These are phyloP conservation scores for Sycophaga agraensis DNA, from an alignment of 1,140 invertebrate species.

Conservation along the genomic window DNA sequence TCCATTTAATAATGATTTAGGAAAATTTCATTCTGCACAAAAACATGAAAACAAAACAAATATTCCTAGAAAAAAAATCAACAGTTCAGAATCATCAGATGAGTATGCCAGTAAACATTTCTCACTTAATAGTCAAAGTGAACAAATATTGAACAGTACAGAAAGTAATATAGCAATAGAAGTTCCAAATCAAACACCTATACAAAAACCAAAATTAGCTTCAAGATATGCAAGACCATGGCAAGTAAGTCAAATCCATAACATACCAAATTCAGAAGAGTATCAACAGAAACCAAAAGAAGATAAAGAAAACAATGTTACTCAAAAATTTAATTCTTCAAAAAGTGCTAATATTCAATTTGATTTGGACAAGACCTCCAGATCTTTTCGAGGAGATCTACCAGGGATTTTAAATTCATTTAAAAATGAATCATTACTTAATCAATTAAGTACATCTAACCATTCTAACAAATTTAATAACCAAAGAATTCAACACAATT, in stretches of 20 bases:
- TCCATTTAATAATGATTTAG: too few species aligned
- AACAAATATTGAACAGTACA: too few species aligned
- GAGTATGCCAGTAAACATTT: too few species aligned
- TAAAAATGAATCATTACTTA: too few species aligned
- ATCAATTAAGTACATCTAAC: constrained; percentile 1
- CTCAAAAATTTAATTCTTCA: not conserved
- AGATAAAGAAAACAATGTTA: not conserved
- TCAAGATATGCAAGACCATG: constrained; percentile 25
- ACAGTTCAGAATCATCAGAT: too few species aligned
- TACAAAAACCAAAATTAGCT: constrained; percentile 33
- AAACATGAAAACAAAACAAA: too few species aligned
- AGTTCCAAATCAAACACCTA: too few species aligned
- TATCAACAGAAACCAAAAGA: not conserved
- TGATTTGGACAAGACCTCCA: not conserved
- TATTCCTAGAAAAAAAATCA: too few species aligned
- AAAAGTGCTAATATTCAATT: not conserved
- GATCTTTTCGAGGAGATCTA: not conserved
- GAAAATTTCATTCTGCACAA: too few species aligned
- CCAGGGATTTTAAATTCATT: not conserved
- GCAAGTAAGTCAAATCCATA: constrained; percentile 16
- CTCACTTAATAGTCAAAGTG: too few species aligned
- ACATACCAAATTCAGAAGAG: not conserved
- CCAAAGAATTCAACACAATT: constrained; percentile 15
- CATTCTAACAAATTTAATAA: constrained; percentile 8
- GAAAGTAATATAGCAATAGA: too few species aligned